These are phyloP conservation scores for Ypsolopha sequella DNA, from an alignment of 2,888 invertebrate species.

Conservation along the genomic window DNA sequence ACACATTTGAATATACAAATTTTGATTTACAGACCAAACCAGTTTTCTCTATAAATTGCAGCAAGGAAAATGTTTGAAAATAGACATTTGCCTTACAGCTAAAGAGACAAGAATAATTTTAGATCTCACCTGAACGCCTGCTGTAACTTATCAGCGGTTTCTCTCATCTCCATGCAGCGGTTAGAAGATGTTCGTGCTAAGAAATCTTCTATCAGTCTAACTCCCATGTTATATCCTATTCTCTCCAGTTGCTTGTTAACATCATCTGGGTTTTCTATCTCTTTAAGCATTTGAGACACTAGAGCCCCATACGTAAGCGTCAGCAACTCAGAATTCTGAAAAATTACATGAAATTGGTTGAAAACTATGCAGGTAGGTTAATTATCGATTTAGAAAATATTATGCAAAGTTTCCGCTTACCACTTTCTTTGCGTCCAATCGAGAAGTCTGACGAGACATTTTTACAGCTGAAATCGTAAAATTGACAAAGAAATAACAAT, in stretches of 20 bases:
- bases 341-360: constrained; percentile 17
- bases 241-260: constrained; percentile 97
- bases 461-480: constrained; percentile 10
- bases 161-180: constrained; percentile 94
- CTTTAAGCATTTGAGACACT: constrained; percentile 96
- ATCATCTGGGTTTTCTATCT: constrained; percentile 96
- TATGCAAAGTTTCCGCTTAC: constrained; percentile 48
- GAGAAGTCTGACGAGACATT: constrained; percentile 79
- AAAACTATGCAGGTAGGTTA: not conserved
- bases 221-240: constrained; percentile 98
- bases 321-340: constrained; percentile 94
- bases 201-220: constrained; percentile 97
- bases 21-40: too few species aligned
- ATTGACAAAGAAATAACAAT: not conserved
- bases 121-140: constrained; percentile 71
- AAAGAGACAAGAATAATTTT: too few species aligned
- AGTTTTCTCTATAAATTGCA: too few species aligned
- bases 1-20: too few species aligned
- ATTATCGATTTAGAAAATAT: too few species aligned
- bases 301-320: constrained; percentile 98
- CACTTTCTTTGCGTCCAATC: constrained; percentile 83
- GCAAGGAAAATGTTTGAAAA: too few species aligned
- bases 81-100: too few species aligned
- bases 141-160: constrained; percentile 96
- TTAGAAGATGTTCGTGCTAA: constrained; percentile 91